Percentiles rank a stretch among this genome's conserved stretches.
These are phyloP conservation scores for Panagrolaimus sp. DNA, from an alignment of 1,140 invertebrate species.

Conservation along the genomic window DNA sequence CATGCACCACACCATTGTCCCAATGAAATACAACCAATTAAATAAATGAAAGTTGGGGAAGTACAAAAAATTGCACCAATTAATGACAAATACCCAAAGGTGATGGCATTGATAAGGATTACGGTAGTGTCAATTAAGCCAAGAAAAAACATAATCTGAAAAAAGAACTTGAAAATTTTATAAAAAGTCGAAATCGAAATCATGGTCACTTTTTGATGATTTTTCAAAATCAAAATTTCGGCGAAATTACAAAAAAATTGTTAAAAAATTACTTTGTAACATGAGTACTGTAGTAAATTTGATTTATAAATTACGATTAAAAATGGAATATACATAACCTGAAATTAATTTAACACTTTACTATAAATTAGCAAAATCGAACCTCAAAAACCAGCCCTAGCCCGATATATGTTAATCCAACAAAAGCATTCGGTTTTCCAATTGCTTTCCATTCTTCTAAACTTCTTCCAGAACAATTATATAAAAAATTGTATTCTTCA, in stretches of 20 bases:
- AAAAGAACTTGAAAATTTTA: no score
- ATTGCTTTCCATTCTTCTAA: conserved; percentile 1
- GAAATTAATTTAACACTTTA: background rate
- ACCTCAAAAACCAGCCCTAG: background rate
- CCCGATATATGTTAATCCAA: background rate
- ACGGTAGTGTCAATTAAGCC: conserved; percentile 12
- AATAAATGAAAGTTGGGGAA: conserved; percentile 18
- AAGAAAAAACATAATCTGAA: conserved; percentile 24
- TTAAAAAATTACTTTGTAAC: no score
- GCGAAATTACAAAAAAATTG: no score
- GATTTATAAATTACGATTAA: conserved; percentile 3
- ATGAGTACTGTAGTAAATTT: background rate
- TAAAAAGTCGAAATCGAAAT: no score
- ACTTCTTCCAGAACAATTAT: background rate
- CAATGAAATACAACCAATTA: background rate
- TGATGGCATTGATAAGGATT: background rate
- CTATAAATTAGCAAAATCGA: background rate
- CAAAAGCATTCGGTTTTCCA: background rate
- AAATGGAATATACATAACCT: background rate
- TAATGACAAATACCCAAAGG: background rate
- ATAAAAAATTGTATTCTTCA: background rate
- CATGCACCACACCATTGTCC: background rate
- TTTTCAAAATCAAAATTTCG: no score
- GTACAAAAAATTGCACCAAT: conserved; percentile 16
- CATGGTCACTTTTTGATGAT: no score